Evolutionary conservation across 2,888 invertebrate species (phyloP), one percentile per base, ranked within the genome.

Genomic region (Aporophyla nigra): DNA sequence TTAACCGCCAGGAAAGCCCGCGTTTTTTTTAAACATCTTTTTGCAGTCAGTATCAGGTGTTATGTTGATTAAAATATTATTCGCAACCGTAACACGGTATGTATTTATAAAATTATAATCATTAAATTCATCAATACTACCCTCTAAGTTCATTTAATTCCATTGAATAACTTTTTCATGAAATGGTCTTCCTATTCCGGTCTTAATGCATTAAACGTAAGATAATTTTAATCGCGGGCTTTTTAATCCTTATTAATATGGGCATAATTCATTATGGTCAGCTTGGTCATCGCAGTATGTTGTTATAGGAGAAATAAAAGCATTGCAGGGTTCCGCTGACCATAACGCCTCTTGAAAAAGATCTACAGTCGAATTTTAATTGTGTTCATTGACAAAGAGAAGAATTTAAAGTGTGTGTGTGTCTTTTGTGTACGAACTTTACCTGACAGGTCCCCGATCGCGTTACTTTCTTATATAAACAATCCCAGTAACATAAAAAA

Each of bases 381-480:
- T 76, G 85, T 76, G 24, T 67, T 70, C 69, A 58, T 79, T 79
- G 69, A 70, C 70, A 80, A 74, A 84, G 72, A 61, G 27, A 68
- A 58, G 14, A 63, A 67, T 67, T 73, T 67, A 16, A 76, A 69
- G 56, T 67, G 66, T 65, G 24, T 65, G 24, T 61, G 43, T 71
- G 54, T 66, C 83, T 82, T 81, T 85, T 82, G 82, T 83, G 49
- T 68, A 33, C 71, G 61, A 71, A 79, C 66, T 63, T 86, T 84
- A 84, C 82, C 79, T 87, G 84, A 21, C 69, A n/a, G 65, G 49
- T 16, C 58, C 53, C 53, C 63, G 24, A 75, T 79, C 83, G 67
- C 72, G 72, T 71, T 71, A 79, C 77, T 76, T 77, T 74, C 80
- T 71, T 69, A 21, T 59, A 33, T 80, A 83, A 81, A 78, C 69